phyloP scores from a whole-genome alignment of 2,888 invertebrate genomes.

The Rhamphomyia laevipes region DNA sequence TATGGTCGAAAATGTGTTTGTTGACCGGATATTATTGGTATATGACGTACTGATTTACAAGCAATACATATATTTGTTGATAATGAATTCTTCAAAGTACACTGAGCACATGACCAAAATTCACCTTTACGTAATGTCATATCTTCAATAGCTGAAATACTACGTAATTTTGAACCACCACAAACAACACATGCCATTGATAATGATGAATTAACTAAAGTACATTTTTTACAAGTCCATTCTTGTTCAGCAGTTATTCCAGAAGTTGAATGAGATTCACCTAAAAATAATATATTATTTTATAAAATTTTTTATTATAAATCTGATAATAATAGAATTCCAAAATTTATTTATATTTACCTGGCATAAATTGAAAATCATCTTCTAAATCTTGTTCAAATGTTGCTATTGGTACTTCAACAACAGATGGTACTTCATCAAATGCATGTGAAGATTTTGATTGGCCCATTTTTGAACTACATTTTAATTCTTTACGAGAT shows the following conservation, averaged over 20 bases:
- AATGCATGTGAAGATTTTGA: constrained; percentile 21
- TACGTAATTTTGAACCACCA: constrained; percentile 68
- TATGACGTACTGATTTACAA: constrained; percentile 52
- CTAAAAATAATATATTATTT: neutral
- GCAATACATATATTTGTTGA: constrained; percentile 57
- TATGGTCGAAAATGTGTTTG: constrained; percentile 25
- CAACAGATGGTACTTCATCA: constrained; percentile 30
- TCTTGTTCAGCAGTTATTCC: constrained; percentile 29
- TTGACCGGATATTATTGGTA: constrained; percentile 30
- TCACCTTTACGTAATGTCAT: constrained; percentile 59
- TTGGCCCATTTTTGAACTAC: constrained; percentile 20
- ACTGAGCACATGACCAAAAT: constrained; percentile 69
- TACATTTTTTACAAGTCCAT: constrained; percentile 85
- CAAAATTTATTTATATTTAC: constrained; percentile 26
- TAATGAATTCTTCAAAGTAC: constrained; percentile 70
- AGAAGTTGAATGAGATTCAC: constrained; percentile 8
- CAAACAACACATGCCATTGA: constrained; percentile 73
- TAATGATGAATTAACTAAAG: constrained; percentile 62
- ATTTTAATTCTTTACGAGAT: constrained; percentile 20
- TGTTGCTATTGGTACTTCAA: constrained; percentile 50
- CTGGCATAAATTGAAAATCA: constrained; percentile 50
- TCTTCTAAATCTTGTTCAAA: constrained; percentile 59
- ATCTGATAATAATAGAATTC: neutral
- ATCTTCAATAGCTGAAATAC: constrained; percentile 50
- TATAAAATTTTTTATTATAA: neutral